These are phyloP conservation scores for Drosophila sp. DNA, from an alignment of 1,140 invertebrate species.

Conservation along the genomic window DNA sequence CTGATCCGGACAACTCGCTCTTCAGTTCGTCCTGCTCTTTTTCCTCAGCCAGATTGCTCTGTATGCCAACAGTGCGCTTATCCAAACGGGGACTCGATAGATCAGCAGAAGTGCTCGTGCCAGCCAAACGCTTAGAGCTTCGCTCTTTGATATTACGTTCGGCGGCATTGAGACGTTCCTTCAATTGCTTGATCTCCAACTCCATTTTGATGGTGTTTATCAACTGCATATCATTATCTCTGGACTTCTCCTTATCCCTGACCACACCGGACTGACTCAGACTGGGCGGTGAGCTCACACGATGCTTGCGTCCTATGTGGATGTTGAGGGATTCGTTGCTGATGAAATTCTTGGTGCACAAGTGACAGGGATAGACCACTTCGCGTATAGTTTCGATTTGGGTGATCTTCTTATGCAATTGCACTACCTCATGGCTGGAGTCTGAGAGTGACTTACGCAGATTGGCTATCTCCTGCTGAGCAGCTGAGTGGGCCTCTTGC, in stretches of 20 bases:
- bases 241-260: slow-evolving; percentile 37
- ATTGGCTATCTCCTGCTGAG: slow-evolving; percentile 65
- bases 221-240: slow-evolving; percentile 71
- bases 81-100: slow-evolving; percentile 47
- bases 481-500: slow-evolving; percentile 47
- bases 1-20: slow-evolving; percentile 34
- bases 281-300: slow-evolving; percentile 37
- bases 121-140: slow-evolving; percentile 24
- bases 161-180: slow-evolving; percentile 76
- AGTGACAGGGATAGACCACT: slow-evolving; percentile 75
- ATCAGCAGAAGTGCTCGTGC: not conserved
- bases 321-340: slow-evolving; percentile 78
- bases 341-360: slow-evolving; percentile 80
- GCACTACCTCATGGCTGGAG: slow-evolving; percentile 70
- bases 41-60: slow-evolving; percentile 68
- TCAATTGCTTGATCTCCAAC: slow-evolving; percentile 80
- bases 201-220: slow-evolving; percentile 82
- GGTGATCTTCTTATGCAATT: slow-evolving; percentile 73
- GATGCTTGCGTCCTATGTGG: slow-evolving; percentile 72
- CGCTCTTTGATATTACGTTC: slow-evolving; percentile 74
- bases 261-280: slow-evolving; percentile 1
- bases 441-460: slow-evolving; percentile 57
- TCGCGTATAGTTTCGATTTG: slow-evolving; percentile 75
- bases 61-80: slow-evolving; percentile 64
- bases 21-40: slow-evolving; percentile 70